Evolutionary conservation across 2,113 vertebrate species (phyloP).

Genomic region (Boleophthalmus pectinirostris): DNA sequence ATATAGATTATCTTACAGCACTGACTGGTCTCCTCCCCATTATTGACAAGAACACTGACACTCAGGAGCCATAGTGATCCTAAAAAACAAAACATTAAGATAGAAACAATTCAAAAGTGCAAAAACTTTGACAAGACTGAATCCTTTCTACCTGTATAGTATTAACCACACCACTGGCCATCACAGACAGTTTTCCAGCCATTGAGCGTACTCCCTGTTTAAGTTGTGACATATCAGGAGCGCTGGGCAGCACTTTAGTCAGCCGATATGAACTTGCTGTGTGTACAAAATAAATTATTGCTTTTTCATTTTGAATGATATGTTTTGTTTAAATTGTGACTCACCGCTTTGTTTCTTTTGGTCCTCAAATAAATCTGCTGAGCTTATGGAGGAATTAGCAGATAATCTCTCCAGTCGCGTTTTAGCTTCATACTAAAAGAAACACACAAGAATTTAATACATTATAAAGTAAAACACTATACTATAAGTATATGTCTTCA

Average conservation of each 20-base stretch:
- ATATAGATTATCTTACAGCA: slow-evolving; percentile 7
- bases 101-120: not conserved
- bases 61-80: slow-evolving; percentile 79
- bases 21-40: not conserved
- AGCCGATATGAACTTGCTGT: slow-evolving; percentile 83
- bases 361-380: slow-evolving; percentile 92
- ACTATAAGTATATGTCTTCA: too few relatives aligned
- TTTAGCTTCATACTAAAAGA: slow-evolving; percentile 87
- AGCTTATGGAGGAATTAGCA: slow-evolving; percentile 87
- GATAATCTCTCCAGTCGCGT: slow-evolving; percentile 87
- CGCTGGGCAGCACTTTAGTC: slow-evolving; percentile 83
- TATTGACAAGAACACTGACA: not conserved
- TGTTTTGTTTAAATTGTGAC: not conserved
- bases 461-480: not conserved
- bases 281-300: not conserved
- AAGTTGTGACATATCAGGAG: slow-evolving; percentile 93
- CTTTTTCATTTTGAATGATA: not conserved
- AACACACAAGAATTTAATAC: not conserved
- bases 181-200: slow-evolving; percentile 91
- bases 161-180: slow-evolving; percentile 93
- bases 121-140: not conserved
- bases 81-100: slow-evolving; percentile 32
- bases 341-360: slow-evolving; percentile 86
- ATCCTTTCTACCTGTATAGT: slow-evolving; percentile 85
- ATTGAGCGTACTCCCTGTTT: slow-evolving; percentile 90